Evolutionary conservation across 2,797 vertebrate species (phyloP).

Genomic region (Parauchenoglanis punctatus): DNA sequence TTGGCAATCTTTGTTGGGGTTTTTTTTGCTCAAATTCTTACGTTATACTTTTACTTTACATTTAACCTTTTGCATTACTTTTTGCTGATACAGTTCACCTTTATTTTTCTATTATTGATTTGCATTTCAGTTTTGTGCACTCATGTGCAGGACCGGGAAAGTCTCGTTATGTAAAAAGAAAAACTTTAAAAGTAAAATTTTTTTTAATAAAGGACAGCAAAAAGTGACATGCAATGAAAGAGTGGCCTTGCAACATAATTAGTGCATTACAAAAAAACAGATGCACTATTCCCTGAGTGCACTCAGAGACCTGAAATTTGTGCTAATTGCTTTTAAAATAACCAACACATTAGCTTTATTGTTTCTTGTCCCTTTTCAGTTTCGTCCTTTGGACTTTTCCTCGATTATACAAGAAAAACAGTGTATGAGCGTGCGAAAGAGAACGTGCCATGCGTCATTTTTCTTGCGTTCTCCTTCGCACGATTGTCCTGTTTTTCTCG

Average conservation of each 20-base stretch:
- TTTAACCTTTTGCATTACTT: not conserved
- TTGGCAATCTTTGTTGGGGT: too few species aligned
- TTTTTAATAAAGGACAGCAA: not conserved
- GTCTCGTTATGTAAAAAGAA: not conserved
- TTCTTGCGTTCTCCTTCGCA: not conserved
- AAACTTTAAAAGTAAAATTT: not conserved
- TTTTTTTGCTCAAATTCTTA: not conserved
- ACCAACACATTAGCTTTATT: not conserved
- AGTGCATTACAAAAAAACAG: not conserved
- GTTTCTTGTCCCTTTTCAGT: not conserved
- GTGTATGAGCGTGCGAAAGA: not conserved
- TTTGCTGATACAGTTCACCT: not conserved
- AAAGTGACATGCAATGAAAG: not conserved
- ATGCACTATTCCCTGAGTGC: not conserved
- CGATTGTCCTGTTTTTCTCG: conserved; percentile 9
- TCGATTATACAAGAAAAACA: conserved; percentile 9
- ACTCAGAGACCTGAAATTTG: not conserved
- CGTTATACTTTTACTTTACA: not conserved
- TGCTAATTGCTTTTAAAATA: not conserved
- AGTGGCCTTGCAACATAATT: not conserved
- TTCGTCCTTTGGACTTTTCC: too few species aligned
- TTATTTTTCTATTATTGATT: not conserved
- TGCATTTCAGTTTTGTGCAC: not conserved
- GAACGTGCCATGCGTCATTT: not conserved
- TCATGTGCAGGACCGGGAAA: not conserved